These are phyloP conservation scores for Nyctibius bracteatus DNA, from an alignment of 2,113 vertebrate genomes.

Conservation along the genomic window DNA sequence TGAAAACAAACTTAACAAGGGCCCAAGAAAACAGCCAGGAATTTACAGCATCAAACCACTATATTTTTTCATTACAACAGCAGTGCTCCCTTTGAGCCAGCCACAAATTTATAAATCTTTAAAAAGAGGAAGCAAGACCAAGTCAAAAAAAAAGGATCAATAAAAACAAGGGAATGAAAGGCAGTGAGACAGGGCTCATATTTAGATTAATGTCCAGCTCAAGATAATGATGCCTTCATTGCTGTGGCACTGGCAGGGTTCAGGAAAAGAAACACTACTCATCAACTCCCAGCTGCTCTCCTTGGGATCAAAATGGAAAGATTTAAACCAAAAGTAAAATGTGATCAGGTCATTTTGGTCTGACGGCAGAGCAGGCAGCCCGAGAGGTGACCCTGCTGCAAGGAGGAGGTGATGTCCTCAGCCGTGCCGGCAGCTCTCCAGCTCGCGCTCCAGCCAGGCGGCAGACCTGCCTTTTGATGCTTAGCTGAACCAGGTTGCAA, in stretches of 20 bases:
- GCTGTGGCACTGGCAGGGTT: background rate
- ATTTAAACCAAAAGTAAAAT: background rate
- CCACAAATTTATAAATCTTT: background rate
- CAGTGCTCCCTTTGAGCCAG: background rate
- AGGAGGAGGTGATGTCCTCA: background rate
- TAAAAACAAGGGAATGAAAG: background rate
- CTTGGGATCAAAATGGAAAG: background rate
- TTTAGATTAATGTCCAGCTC: background rate
- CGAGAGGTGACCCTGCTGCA: background rate
- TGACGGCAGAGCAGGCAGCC: background rate
- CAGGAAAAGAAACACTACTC: background rate
- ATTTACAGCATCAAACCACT: background rate
- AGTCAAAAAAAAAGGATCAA: background rate
- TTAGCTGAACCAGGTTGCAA: background rate
- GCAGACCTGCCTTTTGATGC: background rate
- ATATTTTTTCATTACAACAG: background rate
- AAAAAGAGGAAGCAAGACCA: background rate
- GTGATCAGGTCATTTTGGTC: background rate
- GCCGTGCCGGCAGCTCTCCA: background rate
- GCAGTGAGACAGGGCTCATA: accelerated
- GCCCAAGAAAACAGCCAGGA: background rate
- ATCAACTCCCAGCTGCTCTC: background rate
- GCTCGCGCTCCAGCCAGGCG: accelerated
- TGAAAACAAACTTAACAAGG: background rate
- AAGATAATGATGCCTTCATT: background rate